A percentile compares a stretch with the other conserved stretches of the same genome.
Evolutionary conservation across 2,113 vertebrate genomes (phyloP).

Genomic region (Crotalus helleri): DNA sequence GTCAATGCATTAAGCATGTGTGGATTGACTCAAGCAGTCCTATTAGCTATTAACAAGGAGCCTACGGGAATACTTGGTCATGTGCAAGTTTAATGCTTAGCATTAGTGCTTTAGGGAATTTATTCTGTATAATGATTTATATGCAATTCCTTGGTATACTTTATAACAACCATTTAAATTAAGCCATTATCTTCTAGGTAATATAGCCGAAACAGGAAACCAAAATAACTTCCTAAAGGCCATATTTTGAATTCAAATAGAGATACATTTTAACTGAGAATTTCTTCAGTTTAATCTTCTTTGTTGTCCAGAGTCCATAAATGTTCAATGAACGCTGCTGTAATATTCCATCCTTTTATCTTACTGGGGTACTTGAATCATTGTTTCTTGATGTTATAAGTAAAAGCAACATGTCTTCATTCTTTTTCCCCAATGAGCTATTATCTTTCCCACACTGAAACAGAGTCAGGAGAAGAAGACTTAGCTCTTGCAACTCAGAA

Average conservation of each 20-base stretch:
- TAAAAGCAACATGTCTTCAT: background rate
- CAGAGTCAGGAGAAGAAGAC: background rate
- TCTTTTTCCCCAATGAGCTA: background rate
- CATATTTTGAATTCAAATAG: background rate
- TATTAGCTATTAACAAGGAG: background rate
- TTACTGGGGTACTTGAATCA: background rate
- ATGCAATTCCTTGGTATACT: background rate
- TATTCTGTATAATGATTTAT: background rate
- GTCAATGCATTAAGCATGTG: background rate
- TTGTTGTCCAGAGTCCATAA: background rate
- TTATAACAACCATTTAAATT: background rate
- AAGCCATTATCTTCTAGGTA: background rate
- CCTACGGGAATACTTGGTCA: background rate
- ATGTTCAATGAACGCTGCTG: background rate
- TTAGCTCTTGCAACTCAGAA: background rate
- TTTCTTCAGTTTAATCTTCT: background rate
- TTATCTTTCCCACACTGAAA: constrained; percentile 3
- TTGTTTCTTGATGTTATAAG: background rate
- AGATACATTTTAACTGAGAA: background rate
- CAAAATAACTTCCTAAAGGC: background rate
- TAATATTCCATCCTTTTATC: background rate
- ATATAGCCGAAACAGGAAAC: background rate
- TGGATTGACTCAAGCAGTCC: background rate
- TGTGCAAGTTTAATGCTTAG: background rate
- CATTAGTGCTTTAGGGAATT: background rate